phyloP scores from a whole-genome alignment of 2,888 invertebrate genomes.

The Ceramica pisi region DNA sequence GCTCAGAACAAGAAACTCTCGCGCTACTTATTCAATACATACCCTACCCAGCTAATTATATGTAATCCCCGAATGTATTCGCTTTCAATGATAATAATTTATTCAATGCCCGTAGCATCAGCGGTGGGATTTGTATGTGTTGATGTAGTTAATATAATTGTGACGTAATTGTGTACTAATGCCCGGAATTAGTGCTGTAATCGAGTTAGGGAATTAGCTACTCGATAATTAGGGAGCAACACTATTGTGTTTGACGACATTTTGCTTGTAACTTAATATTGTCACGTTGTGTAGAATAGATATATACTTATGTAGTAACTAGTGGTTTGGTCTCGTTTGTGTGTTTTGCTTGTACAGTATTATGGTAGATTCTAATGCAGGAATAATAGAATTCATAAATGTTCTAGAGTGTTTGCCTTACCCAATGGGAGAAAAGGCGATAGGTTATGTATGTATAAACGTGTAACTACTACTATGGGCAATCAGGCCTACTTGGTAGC shows the following conservation, averaged over 20 bases:
- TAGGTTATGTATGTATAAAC: too few species aligned
- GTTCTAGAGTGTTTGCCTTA: neutral
- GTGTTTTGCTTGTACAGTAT: neutral
- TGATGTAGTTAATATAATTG: conserved; percentile 60
- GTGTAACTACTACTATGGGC: too few species aligned
- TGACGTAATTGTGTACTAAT: conserved; percentile 60
- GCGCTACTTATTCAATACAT: conserved; percentile 17
- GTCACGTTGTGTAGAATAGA: conserved; percentile 32
- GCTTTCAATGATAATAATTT: conserved; percentile 56
- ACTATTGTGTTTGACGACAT: conserved; percentile 21
- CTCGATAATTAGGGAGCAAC: conserved; percentile 48
- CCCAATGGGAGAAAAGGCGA: too few species aligned
- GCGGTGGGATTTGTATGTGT: conserved; percentile 55
- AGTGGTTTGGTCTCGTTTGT: neutral
- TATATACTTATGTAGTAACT: neutral
- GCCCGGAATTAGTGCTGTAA: conserved; percentile 51
- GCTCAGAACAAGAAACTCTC: neutral
- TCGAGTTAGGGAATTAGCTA: conserved; percentile 56
- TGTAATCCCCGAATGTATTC: conserved; percentile 45
- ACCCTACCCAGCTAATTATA: conserved; percentile 27
- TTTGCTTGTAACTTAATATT: conserved; percentile 21
- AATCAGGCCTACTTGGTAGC: too few species aligned
- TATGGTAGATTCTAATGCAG: neutral
- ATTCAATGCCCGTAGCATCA: conserved; percentile 43
- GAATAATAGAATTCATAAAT: neutral